Evolutionary conservation across 2,797 vertebrate species (phyloP).

Genomic region (Myotis pilosus): DNA sequence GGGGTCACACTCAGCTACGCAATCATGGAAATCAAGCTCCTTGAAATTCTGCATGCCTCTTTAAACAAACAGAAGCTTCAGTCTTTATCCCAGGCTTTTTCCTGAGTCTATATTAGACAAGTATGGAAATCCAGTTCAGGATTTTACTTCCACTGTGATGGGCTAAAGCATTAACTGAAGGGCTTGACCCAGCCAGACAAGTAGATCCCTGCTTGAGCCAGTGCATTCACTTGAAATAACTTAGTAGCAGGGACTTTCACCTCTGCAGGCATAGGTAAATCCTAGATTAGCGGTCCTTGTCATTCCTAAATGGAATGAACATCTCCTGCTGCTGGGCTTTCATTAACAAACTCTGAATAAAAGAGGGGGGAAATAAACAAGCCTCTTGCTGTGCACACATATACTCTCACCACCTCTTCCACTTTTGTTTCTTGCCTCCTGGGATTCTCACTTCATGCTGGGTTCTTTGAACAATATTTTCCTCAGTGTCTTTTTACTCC

Average conservation of each 20-base stretch:
- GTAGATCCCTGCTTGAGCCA: neutral
- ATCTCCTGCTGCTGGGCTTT: constrained; percentile 56
- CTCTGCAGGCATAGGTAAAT: constrained; percentile 40
- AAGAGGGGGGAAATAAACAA: constrained; percentile 39
- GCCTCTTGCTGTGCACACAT: neutral
- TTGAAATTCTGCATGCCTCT: constrained; percentile 59
- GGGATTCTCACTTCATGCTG: constrained; percentile 38
- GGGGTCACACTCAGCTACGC: constrained; percentile 56
- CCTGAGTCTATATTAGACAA: constrained; percentile 46
- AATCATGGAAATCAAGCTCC: constrained; percentile 53
- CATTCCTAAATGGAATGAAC: constrained; percentile 59
- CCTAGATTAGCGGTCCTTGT: constrained; percentile 46
- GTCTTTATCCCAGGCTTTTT: constrained; percentile 32
- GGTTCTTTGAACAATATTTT: constrained; percentile 60
- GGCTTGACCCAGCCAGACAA: constrained; percentile 30
- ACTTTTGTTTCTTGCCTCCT: neutral
- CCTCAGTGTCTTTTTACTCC: constrained; percentile 25
- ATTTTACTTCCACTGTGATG: constrained; percentile 36
- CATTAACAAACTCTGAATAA: constrained; percentile 36
- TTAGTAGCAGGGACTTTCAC: constrained; percentile 52
- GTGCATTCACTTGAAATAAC: constrained; percentile 56
- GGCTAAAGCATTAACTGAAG: constrained; percentile 43
- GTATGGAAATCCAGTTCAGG: constrained; percentile 58
- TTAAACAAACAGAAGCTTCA: constrained; percentile 48
- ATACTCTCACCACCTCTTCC: constrained; percentile 26